A percentile compares a stretch with the other conserved stretches of the same genome.
phyloP scores from a whole-genome alignment of 2,888 invertebrate species.

The Clepsis dumicolana region DNA sequence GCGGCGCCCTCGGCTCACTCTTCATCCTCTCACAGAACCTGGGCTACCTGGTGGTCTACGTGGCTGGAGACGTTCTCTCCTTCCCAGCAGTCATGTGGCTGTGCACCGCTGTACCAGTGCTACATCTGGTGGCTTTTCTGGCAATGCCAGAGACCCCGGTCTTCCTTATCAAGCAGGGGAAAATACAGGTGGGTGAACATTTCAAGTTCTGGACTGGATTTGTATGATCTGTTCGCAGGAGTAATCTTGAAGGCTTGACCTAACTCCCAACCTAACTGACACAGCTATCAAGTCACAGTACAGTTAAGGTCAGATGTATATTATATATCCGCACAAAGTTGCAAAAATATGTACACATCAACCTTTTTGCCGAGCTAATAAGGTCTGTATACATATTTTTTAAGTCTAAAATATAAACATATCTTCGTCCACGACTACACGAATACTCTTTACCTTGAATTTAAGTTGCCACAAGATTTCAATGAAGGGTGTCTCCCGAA shows the following conservation, averaged over 20 bases:
- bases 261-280: no score
- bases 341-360: no score
- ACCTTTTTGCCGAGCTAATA: no score
- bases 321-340: no score
- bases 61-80: constrained; percentile 74
- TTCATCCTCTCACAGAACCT: constrained; percentile 81
- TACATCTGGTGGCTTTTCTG: constrained; percentile 71
- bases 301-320: no score
- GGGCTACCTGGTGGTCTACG: constrained; percentile 78
- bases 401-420: no score
- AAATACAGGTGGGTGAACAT: constrained; percentile 64
- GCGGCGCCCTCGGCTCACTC: constrained; percentile 78
- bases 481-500: no score
- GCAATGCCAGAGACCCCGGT: constrained; percentile 83
- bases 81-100: constrained; percentile 76
- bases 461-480: no score
- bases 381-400: no score
- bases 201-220: neutral
- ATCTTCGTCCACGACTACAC: no score
- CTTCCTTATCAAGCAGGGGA: constrained; percentile 78
- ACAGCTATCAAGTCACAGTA: no score
- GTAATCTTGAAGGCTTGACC: neutral
- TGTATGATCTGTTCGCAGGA: neutral
- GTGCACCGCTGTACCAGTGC: constrained; percentile 71
- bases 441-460: no score